phyloP scores from a whole-genome alignment of 2,113 vertebrate genomes.

The Poecile atricapillus region DNA sequence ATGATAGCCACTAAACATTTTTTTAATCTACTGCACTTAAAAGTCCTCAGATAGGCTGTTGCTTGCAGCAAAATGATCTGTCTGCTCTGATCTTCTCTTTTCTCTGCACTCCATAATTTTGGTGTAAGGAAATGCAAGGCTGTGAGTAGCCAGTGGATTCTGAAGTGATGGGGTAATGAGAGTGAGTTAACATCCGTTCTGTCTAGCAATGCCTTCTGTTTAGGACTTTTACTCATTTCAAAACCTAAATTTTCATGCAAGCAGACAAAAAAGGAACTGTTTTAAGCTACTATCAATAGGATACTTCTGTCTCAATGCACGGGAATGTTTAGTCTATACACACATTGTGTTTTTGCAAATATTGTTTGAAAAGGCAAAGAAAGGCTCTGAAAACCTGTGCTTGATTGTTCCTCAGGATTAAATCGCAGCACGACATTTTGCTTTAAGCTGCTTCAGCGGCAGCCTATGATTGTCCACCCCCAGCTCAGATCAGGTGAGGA shows the following conservation, averaged over 20 bases:
- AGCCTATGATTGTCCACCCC: not conserved
- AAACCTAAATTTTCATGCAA: not conserved
- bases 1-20: not conserved
- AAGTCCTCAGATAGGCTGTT: not conserved
- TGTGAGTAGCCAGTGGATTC: not conserved
- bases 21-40: not conserved
- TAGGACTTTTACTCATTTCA: not conserved
- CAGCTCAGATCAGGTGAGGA: not conserved
- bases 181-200: not conserved
- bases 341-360: not conserved
- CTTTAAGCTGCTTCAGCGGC: not conserved
- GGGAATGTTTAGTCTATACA: not conserved
- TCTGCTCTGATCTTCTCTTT: not conserved
- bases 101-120: not conserved
- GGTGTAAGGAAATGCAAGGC: not conserved
- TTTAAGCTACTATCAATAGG: not conserved
- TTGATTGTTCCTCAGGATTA: not conserved
- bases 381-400: not conserved
- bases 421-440: not conserved
- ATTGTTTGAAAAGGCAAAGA: not conserved
- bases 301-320: not conserved
- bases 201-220: not conserved
- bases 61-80: not conserved
- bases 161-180: not conserved
- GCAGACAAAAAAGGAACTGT: not conserved